Base-by-base conservation (phyloP, 1,140 invertebrate genomes). In the Semibalanus balanoides region DNA sequence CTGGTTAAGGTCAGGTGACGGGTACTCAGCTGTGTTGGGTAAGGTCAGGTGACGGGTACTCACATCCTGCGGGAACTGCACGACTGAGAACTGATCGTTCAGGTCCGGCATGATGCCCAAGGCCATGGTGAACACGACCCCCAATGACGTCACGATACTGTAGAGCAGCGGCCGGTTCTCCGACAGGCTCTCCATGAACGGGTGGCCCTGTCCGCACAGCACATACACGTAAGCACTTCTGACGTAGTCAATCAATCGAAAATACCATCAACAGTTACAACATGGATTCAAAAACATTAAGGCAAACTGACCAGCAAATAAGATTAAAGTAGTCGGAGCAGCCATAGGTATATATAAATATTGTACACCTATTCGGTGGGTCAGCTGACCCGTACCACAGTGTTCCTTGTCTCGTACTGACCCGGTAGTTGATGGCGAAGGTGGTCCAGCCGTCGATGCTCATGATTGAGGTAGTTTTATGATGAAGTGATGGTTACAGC, bases 341-440 rank as follows among this genome's bases (percentile, higher is more conserved):
- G n/a, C n/a, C n/a, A n/a, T n/a, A n/a, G n/a, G n/a, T n/a, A n/a
- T n/a, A n/a, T n/a, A n/a, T n/a, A n/a, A n/a, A n/a, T n/a, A n/a
- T n/a, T n/a, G n/a, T n/a, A n/a, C n/a, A n/a, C n/a, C n/a, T n/a
- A n/a, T n/a, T n/a, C n/a, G n/a, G n/a, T n/a, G 35, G 5, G 35
- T 40, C 35, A 40, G 35, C 35, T 40, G 35, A 40, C 35, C 35
- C 5, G 35, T 40, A 5, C 35, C 35, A 40, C 35, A 7, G 35
- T 40, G 5, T 40, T 5, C 5, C 35, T 40, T 5, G 17, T 17
- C 17, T 40, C 35, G 5, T 17, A 85, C 85, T 85, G 87, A 98
- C 96, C 87, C 95, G 91, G 84, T 99, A 99, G 86, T 99, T 99
- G 71, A 99, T 95, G 76, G 95, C 95, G 86, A 99, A 99, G 69